phyloP scores from a whole-genome alignment of 2,888 invertebrate genomes.

The Julus scanicus region DNA sequence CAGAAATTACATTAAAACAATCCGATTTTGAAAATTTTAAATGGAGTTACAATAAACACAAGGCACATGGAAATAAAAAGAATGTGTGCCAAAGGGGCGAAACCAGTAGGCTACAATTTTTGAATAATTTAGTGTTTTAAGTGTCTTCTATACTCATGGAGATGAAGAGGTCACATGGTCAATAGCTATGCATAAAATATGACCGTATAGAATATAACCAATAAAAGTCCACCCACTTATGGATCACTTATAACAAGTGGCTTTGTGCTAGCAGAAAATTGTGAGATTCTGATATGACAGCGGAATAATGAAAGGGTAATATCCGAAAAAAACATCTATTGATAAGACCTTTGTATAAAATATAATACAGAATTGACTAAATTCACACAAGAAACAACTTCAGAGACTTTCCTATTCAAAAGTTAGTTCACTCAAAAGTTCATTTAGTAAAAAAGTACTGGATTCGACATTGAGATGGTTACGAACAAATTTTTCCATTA shows the following conservation, averaged over 20 bases:
- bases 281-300: background rate
- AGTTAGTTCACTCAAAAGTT: no score
- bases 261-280: no score
- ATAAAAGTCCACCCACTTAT: background rate
- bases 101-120: background rate
- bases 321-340: background rate
- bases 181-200: background rate
- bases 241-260: no score
- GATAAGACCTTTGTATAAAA: background rate
- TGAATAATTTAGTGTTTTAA: constrained; percentile 9
- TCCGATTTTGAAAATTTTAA: background rate
- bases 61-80: background rate
- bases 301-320: background rate
- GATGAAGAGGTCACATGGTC: background rate
- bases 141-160: background rate
- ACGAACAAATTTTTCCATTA: no score
- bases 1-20: background rate
- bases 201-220: background rate
- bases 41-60: background rate
- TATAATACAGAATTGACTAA: background rate
- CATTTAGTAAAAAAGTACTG: no score
- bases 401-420: no score
- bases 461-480: no score
- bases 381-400: background rate
- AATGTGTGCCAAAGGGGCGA: background rate